Percentiles rank a stretch among this genome's conserved stretches.
Evolutionary conservation across 1,140 invertebrate genomes (phyloP).

Genomic region (Orchesella cincta): DNA sequence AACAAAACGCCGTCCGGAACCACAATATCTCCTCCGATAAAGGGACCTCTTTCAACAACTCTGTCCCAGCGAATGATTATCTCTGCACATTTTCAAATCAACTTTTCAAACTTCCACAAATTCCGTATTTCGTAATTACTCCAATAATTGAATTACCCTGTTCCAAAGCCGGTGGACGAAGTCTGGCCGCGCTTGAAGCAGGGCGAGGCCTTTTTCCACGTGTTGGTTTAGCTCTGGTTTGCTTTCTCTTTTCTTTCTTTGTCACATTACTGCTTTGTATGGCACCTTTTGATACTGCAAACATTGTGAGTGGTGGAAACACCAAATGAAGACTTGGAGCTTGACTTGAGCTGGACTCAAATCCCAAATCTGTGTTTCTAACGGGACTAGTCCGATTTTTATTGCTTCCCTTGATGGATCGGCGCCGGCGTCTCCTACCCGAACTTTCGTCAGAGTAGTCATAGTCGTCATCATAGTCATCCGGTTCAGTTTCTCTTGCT

Average conservation of each 20-base stretch:
- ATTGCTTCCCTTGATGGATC: not conserved
- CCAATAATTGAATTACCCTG: not conserved
- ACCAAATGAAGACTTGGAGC: not conserved
- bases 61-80: not conserved
- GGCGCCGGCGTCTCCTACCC: not conserved
- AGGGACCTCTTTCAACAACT: constrained; percentile 9
- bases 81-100: not conserved
- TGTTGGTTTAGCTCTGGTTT: not conserved
- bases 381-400: not conserved
- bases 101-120: not conserved
- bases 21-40: constrained; percentile 16
- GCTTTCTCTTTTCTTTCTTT: not conserved
- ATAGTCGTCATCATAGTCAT: constrained; percentile 3
- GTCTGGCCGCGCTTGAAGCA: not conserved
- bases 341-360: not conserved
- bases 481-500: not conserved
- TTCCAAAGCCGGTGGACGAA: not conserved
- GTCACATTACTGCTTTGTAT: not conserved
- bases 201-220: not conserved
- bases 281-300: not conserved
- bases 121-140: not conserved
- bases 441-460: constrained; percentile 11
- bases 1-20: not conserved
- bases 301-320: not conserved
- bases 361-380: not conserved